These are phyloP conservation scores for Cetonia aurata DNA, from an alignment of 2,888 invertebrate genomes.

Conservation along the genomic window DNA sequence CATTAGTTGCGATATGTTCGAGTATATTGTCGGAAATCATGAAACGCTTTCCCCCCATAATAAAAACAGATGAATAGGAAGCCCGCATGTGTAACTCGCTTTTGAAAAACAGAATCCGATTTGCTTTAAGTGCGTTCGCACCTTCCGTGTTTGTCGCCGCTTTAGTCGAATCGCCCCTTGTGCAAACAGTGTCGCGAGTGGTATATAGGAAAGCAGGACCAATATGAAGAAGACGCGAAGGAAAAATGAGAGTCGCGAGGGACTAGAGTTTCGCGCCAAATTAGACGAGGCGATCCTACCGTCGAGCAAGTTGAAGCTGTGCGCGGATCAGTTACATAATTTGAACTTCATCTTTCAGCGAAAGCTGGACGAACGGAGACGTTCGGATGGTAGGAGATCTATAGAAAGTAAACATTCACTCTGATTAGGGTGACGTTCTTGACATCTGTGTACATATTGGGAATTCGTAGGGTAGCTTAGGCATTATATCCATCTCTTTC, in stretches of 20 bases:
- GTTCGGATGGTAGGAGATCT: conserved; percentile 30
- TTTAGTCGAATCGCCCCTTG: conserved; percentile 3
- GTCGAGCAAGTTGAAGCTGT: conserved; percentile 68
- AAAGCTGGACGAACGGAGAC: conserved; percentile 50
- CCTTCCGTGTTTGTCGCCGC: conserved; percentile 11
- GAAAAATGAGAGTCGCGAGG: conserved; percentile 5
- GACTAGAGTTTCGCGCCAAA: conserved; percentile 52
- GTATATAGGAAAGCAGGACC: neutral
- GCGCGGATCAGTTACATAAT: conserved; percentile 67
- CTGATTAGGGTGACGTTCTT: neutral
- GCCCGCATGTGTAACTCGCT: conserved; percentile 49
- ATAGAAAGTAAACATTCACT: conserved; percentile 23
- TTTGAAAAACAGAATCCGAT: conserved; percentile 41
- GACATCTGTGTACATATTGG: no score
- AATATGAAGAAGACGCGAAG: conserved; percentile 20
- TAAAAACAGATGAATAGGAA: neutral
- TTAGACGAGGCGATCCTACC: conserved; percentile 66
- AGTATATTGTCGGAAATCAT: conserved; percentile 59
- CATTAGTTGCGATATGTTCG: conserved; percentile 50
- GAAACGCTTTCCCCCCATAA: conserved; percentile 51
- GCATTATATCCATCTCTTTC: no score
- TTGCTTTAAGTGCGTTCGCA: conserved; percentile 35
- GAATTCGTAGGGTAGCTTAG: no score
- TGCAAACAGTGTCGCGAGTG: no score
- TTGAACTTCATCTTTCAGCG: conserved; percentile 67